A percentile compares a stretch with the other conserved stretches of the same genome.
phyloP scores from a whole-genome alignment of 1,140 invertebrate genomes.

The Drosophila ogumai region DNA sequence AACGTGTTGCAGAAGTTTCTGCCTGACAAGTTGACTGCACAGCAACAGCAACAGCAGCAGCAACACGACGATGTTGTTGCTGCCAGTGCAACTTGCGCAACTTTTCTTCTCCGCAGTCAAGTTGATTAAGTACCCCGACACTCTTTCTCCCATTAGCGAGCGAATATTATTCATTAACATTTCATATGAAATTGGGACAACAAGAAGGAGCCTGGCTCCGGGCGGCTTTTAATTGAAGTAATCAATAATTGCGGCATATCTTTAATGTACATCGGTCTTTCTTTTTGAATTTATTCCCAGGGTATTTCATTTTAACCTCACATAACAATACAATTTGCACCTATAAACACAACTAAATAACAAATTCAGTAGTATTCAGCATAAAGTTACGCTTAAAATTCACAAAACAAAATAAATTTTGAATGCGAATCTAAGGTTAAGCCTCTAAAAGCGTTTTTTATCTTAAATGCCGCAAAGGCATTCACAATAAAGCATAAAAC shows the following conservation, averaged over 20 bases:
- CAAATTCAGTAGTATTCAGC: constrained; percentile 27
- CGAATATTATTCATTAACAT: constrained; percentile 54
- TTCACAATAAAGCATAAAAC: constrained; percentile 47
- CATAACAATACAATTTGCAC: constrained; percentile 14
- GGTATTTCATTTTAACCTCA: not conserved
- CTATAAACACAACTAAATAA: constrained; percentile 15
- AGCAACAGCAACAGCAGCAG: constrained; percentile 4
- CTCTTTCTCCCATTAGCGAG: constrained; percentile 62
- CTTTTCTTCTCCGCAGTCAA: constrained; percentile 30
- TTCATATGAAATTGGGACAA: constrained; percentile 30
- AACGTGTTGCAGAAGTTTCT: constrained; percentile 68
- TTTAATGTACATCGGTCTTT: constrained; percentile 33
- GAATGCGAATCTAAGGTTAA: constrained; percentile 41
- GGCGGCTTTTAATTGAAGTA: constrained; percentile 55
- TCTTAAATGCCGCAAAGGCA: constrained; percentile 35
- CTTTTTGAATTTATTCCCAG: not conserved
- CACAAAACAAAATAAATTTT: constrained; percentile 30
- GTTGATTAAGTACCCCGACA: constrained; percentile 68
- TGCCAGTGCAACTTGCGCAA: constrained; percentile 37
- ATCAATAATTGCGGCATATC: constrained; percentile 67
- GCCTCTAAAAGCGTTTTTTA: constrained; percentile 29
- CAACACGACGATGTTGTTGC: constrained; percentile 9
- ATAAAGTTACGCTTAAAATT: constrained; percentile 13
- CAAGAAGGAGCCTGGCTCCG: constrained; percentile 10
- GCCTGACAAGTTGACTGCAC: constrained; percentile 49